Conservation (phyloP, 2,888 invertebrate genomes). For the Polydrusus pterygomalis region DNA sequence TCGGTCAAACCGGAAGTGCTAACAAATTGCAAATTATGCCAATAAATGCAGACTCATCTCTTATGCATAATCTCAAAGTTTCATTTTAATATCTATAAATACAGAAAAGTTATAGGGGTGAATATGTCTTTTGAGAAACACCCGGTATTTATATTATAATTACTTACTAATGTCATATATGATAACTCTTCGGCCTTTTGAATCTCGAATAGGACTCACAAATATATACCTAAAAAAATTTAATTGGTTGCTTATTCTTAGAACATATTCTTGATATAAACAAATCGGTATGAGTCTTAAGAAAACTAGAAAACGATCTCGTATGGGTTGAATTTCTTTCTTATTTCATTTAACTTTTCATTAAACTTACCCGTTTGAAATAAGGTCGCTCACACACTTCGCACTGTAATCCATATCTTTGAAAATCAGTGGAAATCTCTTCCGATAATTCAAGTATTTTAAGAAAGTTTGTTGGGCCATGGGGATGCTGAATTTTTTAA, state of each 20-base stretch:
- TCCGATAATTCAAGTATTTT: constrained; percentile 84
- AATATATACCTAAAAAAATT: constrained; percentile 80
- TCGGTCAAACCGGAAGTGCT: no score
- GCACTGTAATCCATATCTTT: constrained; percentile 80
- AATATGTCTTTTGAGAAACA: no score
- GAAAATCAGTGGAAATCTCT: constrained; percentile 80
- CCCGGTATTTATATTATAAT: no score
- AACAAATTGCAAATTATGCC: no score
- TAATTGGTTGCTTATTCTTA: constrained; percentile 49
- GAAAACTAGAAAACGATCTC: no score
- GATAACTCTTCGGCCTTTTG: constrained; percentile 83
- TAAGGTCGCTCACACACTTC: constrained; percentile 77
- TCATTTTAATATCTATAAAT: no score
- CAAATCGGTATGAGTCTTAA: no score
- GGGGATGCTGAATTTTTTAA: constrained; percentile 86
- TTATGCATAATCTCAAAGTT: no score
- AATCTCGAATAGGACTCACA: constrained; percentile 84
- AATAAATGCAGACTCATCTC: no score
- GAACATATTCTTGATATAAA: no score
- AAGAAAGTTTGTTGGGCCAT: constrained; percentile 86
- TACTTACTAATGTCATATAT: constrained; percentile 69
- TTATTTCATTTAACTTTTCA: not conserved
- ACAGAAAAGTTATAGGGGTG: no score
- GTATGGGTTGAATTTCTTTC: no score
- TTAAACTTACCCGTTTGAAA: constrained; percentile 77